Evolutionary conservation across 1,140 invertebrate genomes (phyloP).

Genomic region (Tribolium madens): DNA sequence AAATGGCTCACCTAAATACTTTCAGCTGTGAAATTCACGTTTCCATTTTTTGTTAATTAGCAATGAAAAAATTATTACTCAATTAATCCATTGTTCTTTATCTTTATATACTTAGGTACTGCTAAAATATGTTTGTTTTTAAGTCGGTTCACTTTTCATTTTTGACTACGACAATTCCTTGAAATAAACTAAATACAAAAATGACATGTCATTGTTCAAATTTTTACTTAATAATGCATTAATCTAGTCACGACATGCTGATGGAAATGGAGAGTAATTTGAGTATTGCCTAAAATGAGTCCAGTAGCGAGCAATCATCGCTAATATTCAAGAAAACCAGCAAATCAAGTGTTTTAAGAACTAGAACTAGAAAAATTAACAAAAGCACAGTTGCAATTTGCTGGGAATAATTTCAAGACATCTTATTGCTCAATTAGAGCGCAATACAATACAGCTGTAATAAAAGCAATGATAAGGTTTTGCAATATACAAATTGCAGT

Average conservation of each 20-base stretch:
- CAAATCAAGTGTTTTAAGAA: background rate
- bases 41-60: background rate
- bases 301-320: no score
- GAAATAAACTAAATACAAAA: no score
- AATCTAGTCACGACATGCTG: background rate
- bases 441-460: slow-evolving; percentile 6
- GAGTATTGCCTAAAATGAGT: no score
- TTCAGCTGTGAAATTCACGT: background rate
- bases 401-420: slow-evolving; percentile 1
- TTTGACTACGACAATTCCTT: no score
- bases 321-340: background rate
- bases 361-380: background rate
- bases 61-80: background rate
- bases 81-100: background rate
- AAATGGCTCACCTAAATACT: background rate
- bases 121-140: no score
- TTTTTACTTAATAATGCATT: background rate
- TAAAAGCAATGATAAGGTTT: slow-evolving; percentile 17
- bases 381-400: background rate
- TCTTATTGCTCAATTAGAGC: slow-evolving; percentile 17
- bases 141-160: no score
- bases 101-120: no score
- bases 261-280: background rate
- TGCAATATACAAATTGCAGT: slow-evolving; percentile 24
- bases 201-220: background rate